Base-by-base conservation (phyloP, 2,888 invertebrate genomes). In the Rosalia funebris region DNA sequence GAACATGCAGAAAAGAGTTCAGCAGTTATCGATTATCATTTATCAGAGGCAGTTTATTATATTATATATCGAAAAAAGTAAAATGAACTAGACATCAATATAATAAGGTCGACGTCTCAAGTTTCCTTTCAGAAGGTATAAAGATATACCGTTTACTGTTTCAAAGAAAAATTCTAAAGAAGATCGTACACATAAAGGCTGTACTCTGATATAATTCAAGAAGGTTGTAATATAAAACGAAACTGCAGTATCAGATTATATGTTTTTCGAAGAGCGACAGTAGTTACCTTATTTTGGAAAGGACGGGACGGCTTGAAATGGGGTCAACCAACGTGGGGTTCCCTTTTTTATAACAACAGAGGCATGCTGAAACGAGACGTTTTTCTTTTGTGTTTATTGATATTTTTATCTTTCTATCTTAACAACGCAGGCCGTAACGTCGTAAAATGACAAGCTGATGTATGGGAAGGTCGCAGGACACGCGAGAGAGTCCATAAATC, bases 351-450 rank as follows among this genome's bases (percentile, higher is more conserved):
- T 32, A 32, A 2, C 1, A 16, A 25, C 1, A 5, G 46, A 10
- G 46, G 31, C 46, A 10, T 32, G 31, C 16, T 32, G 46, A 46
- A 12, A 32, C 25, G 10, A n/a, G 12, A 32, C 15, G 25, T 44
- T 44, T 44, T 44, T 25, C 25, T 11, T 25, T 25, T 46, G 32
- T 31, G 45, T 46, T 32, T 32, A 53, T 32, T 42, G 41, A 32
- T 53, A 42, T 53, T 31, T 46, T 42, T 53, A 19, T 53, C 32
- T 32, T 42, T 53, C 17, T 32, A 32, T 42, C 42, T 53, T 34
- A 17, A 31, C 25, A 34, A 42, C 42, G 41, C 25, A 14, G 25
- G 16, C 39, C 17, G 36, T 7, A 34, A 16, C 46, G 34, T 55
- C 45, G 31, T 25, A 37, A 37, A 54, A 16, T 46, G 46, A 25